Evolutionary conservation across 2,797 vertebrate species (phyloP).

Genomic region (Spondyliosoma cantharus): DNA sequence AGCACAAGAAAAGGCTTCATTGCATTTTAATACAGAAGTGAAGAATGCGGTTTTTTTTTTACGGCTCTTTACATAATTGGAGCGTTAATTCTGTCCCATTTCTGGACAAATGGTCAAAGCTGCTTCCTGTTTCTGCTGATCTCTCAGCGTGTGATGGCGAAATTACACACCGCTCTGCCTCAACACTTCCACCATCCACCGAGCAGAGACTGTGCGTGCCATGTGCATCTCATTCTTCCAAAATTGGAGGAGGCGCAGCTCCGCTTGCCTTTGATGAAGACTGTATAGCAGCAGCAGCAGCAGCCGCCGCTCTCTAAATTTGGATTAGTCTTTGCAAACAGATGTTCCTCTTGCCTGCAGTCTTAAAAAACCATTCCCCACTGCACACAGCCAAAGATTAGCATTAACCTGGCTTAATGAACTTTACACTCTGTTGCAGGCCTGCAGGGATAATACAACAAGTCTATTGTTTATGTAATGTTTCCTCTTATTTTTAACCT

Average conservation of each 20-base stretch:
- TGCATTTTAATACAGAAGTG: constrained; percentile 37
- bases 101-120: constrained; percentile 64
- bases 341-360: constrained; percentile 82
- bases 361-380: constrained; percentile 71
- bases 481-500: constrained; percentile 55
- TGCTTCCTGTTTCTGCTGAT: constrained; percentile 62
- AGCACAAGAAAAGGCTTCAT: neutral
- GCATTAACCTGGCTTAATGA: constrained; percentile 84
- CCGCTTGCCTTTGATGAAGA: constrained; percentile 61
- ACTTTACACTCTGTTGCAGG: constrained; percentile 83
- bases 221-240: constrained; percentile 38
- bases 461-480: constrained; percentile 73
- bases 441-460: constrained; percentile 75
- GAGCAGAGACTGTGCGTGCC: constrained; percentile 23
- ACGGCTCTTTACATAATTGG: constrained; percentile 61
- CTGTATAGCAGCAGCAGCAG: constrained; percentile 56
- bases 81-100: constrained; percentile 56
- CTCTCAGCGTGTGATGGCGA: constrained; percentile 60
- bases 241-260: constrained; percentile 59
- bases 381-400: constrained; percentile 76
- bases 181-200: constrained; percentile 44
- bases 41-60: constrained; percentile 39
- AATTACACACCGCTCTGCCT: constrained; percentile 60
- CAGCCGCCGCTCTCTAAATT: constrained; percentile 72
- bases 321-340: constrained; percentile 78